These are phyloP conservation scores for Spheniscus humboldti DNA, from an alignment of 2,797 vertebrate genomes.

Conservation along the genomic window DNA sequence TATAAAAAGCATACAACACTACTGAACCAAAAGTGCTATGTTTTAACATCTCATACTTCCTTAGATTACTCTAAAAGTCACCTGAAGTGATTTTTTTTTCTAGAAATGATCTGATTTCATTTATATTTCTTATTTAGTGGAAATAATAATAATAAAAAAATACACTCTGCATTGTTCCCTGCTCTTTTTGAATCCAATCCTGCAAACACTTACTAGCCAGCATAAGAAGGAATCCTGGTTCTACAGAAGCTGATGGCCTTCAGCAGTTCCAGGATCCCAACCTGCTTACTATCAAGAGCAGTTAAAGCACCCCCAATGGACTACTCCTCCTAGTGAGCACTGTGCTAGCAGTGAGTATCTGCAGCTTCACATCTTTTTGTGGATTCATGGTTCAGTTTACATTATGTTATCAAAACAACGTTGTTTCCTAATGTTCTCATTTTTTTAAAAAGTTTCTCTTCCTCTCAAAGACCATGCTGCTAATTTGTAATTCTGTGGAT, in stretches of 20 bases:
- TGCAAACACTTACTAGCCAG: not conserved
- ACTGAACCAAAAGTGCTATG: constrained; percentile 50
- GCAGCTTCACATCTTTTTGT: constrained; percentile 36
- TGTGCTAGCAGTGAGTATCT: not conserved
- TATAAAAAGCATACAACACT: not conserved
- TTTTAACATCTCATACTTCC: not conserved
- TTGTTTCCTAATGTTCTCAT: not conserved
- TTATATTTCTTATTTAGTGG: constrained; percentile 34
- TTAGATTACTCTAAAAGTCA: constrained; percentile 16
- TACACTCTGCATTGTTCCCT: constrained; percentile 48
- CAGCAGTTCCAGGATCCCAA: not conserved
- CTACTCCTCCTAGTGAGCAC: not conserved
- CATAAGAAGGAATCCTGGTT: not conserved
- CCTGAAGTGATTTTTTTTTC: not conserved
- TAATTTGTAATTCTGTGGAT: not conserved
- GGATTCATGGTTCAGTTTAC: constrained; percentile 51
- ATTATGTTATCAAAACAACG: not conserved
- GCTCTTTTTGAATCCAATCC: constrained; percentile 11
- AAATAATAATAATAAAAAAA: constrained; percentile 58
- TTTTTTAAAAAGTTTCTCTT: not conserved
- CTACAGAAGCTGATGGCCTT: not conserved
- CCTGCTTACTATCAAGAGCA: not conserved
- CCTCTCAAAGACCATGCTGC: not conserved
- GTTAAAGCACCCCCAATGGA: not conserved
- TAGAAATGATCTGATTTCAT: constrained; percentile 21